These are phyloP conservation scores for Cotesia glomerata DNA, from an alignment of 1,140 invertebrate genomes.

Conservation along the genomic window DNA sequence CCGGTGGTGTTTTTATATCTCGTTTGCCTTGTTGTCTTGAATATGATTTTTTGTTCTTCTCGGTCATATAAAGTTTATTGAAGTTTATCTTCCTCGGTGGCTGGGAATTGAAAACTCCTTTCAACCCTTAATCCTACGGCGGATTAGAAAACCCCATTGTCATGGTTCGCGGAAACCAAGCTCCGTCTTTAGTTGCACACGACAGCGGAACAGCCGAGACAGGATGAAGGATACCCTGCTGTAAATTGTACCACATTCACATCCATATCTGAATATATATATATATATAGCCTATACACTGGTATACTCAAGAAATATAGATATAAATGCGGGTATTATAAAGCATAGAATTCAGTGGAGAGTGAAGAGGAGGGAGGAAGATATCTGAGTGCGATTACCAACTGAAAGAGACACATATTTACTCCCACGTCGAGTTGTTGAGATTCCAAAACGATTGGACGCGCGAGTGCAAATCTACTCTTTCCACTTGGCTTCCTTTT, in stretches of 20 bases:
- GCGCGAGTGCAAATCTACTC: constrained; percentile 11
- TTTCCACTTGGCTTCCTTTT: neutral
- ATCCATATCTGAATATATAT: neutral
- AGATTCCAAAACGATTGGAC: constrained; percentile 12
- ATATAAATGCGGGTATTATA: too few relatives aligned
- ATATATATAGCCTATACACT: neutral
- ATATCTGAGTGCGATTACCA: constrained; percentile 28
- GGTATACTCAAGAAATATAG: too few relatives aligned
- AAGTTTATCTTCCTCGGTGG: neutral
- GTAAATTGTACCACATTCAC: neutral
- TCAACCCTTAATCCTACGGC: constrained; percentile 56
- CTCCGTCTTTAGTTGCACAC: constrained; percentile 9
- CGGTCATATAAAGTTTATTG: neutral
- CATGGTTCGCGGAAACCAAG: constrained; percentile 50
- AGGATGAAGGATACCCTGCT: constrained; percentile 1
- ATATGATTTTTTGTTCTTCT: neutral
- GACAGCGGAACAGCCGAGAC: constrained; percentile 1
- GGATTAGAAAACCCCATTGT: constrained; percentile 60
- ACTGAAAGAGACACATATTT: constrained; percentile 26
- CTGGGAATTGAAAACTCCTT: constrained; percentile 34
- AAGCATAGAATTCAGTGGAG: neutral
- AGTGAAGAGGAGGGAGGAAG: neutral
- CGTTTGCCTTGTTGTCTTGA: neutral
- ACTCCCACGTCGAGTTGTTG: constrained; percentile 10
- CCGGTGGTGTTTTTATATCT: constrained; percentile 28